Conservation (phyloP, 2,888 invertebrate species). For the Brenthis ino region DNA sequence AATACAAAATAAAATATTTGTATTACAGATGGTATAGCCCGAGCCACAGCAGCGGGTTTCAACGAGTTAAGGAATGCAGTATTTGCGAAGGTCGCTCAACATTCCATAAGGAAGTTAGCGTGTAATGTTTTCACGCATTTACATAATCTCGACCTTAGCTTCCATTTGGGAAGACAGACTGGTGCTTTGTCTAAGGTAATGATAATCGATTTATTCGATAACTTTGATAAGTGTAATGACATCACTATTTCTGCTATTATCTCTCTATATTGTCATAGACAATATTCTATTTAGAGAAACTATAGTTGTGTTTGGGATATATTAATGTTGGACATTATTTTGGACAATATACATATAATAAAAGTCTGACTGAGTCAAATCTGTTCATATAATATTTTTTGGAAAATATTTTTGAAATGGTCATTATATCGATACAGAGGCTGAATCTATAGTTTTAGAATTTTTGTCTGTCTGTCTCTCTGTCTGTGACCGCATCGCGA, state of each 20-base stretch:
- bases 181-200: slow-evolving; percentile 95
- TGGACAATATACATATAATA: too few species aligned
- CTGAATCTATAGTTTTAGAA: too few species aligned
- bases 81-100: slow-evolving; percentile 98
- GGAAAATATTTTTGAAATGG: too few species aligned
- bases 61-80: slow-evolving; percentile 99
- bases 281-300: too few species aligned
- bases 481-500: too few species aligned
- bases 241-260: not conserved
- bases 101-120: slow-evolving; percentile 96
- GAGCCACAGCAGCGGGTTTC: slow-evolving; percentile 94
- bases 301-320: too few species aligned
- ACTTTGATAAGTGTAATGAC: not conserved
- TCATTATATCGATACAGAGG: too few species aligned
- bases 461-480: too few species aligned
- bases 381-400: too few species aligned
- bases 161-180: slow-evolving; percentile 97
- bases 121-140: slow-evolving; percentile 97
- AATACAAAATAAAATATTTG: not conserved
- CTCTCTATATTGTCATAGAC: too few species aligned
- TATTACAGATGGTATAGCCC: slow-evolving; percentile 93
- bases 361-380: too few species aligned
- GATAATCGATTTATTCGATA: not conserved
- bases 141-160: slow-evolving; percentile 95
- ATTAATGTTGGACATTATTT: too few species aligned